Evolutionary conservation across 2,113 vertebrate species (phyloP).

Genomic region (Trogon surrucura): DNA sequence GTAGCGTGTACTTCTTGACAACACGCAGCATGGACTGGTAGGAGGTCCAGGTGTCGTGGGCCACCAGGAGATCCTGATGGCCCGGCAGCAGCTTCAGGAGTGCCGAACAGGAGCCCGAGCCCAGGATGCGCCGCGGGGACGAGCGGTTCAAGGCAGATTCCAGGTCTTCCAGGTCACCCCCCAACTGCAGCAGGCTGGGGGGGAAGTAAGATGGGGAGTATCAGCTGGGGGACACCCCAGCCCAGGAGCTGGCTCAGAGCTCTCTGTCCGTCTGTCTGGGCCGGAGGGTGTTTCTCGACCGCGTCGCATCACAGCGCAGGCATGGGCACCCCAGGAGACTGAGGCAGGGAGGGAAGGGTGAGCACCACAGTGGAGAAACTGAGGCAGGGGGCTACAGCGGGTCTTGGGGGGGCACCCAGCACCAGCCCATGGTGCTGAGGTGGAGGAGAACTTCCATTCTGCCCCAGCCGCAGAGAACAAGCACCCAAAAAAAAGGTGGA

Average conservation of each 20-base stretch:
- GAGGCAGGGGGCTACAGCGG: not conserved
- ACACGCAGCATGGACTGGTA: constrained; percentile 94
- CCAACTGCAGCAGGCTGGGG: constrained; percentile 87
- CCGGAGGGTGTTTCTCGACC: not conserved
- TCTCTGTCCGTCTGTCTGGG: not conserved
- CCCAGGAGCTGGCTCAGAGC: not conserved
- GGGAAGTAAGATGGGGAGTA: fast-evolving
- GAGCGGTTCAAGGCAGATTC: constrained; percentile 90
- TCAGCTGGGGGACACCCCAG: not conserved
- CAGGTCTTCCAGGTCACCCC: constrained; percentile 91
- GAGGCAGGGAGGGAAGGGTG: not conserved
- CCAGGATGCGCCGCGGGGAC: constrained; percentile 65
- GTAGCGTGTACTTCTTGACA: constrained; percentile 91
- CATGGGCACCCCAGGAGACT: not conserved
- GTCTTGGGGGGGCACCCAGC: not conserved
- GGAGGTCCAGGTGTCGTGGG: constrained; percentile 91
- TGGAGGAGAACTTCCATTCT: not conserved
- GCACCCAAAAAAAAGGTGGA: not conserved
- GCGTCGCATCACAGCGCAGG: too few species aligned
- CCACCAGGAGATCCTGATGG: constrained; percentile 86
- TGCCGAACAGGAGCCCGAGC: constrained; percentile 93
- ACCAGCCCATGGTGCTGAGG: fast-evolving
- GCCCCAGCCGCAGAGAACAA: not conserved
- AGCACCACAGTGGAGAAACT: not conserved
- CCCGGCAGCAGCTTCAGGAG: constrained; percentile 91